These are phyloP conservation scores for Eristalis pertinax DNA, from an alignment of 2,888 invertebrate species.

Conservation along the genomic window DNA sequence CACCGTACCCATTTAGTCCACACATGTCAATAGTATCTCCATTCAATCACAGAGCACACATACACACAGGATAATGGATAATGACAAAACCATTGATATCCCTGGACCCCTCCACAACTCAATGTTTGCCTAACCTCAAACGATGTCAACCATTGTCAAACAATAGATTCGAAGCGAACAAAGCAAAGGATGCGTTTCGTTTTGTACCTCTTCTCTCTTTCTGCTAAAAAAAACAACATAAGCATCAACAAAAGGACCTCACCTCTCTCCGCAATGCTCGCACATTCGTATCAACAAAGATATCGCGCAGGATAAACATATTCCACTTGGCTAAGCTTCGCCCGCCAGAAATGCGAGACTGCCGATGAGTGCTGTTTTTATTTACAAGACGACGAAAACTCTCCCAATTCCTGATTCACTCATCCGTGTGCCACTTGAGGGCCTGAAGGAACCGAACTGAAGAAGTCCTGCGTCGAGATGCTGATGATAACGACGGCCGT, in stretches of 20 bases:
- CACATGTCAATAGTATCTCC: slow-evolving; percentile 41
- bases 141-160: slow-evolving; percentile 67
- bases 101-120: not conserved
- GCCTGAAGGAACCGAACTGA: not conserved
- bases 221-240: slow-evolving; percentile 42
- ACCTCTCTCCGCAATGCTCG: not conserved
- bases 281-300: slow-evolving; percentile 37
- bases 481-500: slow-evolving; percentile 63
- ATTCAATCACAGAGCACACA: slow-evolving; percentile 26
- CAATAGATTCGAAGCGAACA: slow-evolving; percentile 57
- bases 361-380: slow-evolving; percentile 56
- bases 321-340: slow-evolving; percentile 13
- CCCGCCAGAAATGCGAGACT: slow-evolving; percentile 35
- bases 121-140: slow-evolving; percentile 68
- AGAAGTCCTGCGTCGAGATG: slow-evolving; percentile 42
- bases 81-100: slow-evolving; percentile 29
- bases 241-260: slow-evolving; percentile 47
- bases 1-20: not conserved
- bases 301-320: slow-evolving; percentile 36
- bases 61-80: not conserved
- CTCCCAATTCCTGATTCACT: slow-evolving; percentile 46
- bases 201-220: slow-evolving; percentile 28
- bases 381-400: slow-evolving; percentile 9
- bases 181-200: slow-evolving; percentile 32
- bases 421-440: slow-evolving; percentile 63